Evolutionary conservation across 2,888 invertebrate species (phyloP).

Genomic region (Ariolimax columbianus): DNA sequence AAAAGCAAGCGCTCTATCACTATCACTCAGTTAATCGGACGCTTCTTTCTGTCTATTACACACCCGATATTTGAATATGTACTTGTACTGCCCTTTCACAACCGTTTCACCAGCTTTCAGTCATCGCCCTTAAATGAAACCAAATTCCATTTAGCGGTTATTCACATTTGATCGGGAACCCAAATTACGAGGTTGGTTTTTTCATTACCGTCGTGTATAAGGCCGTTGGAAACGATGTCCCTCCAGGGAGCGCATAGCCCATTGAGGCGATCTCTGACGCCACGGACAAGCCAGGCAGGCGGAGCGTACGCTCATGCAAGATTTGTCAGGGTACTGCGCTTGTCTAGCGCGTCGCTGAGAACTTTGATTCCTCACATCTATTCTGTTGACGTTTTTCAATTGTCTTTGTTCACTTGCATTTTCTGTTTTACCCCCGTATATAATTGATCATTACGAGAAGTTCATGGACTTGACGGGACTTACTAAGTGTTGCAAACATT

Average conservation of each 20-base stretch:
- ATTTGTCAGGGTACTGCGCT: neutral
- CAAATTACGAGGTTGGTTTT: conserved; percentile 1
- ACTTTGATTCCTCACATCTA: neutral
- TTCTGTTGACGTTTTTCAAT: neutral
- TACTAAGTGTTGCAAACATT: neutral
- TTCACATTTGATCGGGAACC: conserved; percentile 9
- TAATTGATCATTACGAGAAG: neutral
- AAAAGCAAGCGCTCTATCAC: no score
- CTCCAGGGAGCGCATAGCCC: conserved; percentile 6
- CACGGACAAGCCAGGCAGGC: neutral
- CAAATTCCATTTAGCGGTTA: conserved; percentile 3
- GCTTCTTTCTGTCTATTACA: no score
- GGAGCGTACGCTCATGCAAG: neutral
- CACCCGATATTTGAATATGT: neutral
- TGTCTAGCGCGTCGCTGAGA: neutral
- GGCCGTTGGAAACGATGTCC: neutral
- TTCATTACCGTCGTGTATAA: conserved; percentile 1
- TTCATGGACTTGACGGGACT: neutral
- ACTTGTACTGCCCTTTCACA: neutral
- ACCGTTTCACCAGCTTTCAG: neutral
- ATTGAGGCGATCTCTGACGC: neutral
- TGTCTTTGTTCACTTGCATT: neutral
- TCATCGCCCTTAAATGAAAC: neutral
- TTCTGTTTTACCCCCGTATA: neutral
- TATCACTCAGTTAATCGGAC: no score